Base-by-base conservation (phyloP, 2,888 invertebrate species). In the Sinopyrophorus schimmeli region DNA sequence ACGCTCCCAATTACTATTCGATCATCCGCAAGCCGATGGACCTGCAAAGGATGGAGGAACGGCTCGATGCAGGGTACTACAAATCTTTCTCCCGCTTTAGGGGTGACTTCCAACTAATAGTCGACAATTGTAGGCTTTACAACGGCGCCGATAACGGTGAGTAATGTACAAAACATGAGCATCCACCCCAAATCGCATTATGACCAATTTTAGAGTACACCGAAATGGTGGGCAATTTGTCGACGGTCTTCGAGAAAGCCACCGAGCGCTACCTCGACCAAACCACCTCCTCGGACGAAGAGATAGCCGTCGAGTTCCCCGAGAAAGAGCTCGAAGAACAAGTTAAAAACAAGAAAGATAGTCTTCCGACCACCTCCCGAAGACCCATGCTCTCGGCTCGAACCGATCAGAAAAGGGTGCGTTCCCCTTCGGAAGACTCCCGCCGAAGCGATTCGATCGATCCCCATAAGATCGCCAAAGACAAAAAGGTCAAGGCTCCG, bases 71-170 rank as follows among this genome's bases (percentile, higher is more conserved):
- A 60, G 89, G 90, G 15, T 83, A 84, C 63, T 93, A 94, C 68
- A 81, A 83, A 23, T 85, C 82, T 58, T 85, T 89, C 63, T 79
- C 81, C 38, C 87, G 89, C 75, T 92, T 93, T 69, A 86, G 87
- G 67, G 83, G 84, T 5, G 95, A 95, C 74, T 93, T 96, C 72
- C 86, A 89, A 65, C 80, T 92, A 44, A 94, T 96, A 66, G 90
- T 95, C 5, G 91, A 92, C 65, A 96, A 95, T 71, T 95, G 95
- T 71, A 80, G 89, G 38, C 78, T 91, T 39, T 96, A 94, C 71
- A 95, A 95, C 77, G 95, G 95, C 41, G 87, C 88, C 61, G 88
- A 92, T 65, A 94, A 92, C 77, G 94, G 94, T 93, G 71, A 76
- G 75, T 61, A 52, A 3, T 12, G 5, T n/a, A n/a, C n/a, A n/a